Evolutionary conservation across 2,113 vertebrate species (phyloP), one percentile per base, ranked within the genome.

Genomic region (Furnarius figulus): DNA sequence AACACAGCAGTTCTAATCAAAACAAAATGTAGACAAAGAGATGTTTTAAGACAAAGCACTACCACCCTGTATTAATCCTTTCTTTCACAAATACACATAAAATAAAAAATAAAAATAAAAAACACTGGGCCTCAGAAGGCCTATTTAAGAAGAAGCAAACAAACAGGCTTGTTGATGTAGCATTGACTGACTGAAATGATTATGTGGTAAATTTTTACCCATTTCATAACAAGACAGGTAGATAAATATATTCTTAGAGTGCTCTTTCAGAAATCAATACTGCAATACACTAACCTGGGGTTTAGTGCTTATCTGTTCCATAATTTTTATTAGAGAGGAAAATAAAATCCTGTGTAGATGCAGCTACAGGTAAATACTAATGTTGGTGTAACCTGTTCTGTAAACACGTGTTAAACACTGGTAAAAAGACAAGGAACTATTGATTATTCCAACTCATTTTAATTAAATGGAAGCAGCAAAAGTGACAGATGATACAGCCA

Each of bases 231-330:
- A 94, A 40, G 80, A 77, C 78, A 89, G 90, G 75, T 58, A 89
- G 73, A 89, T 83, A 93, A 93, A 96, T 85, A 81, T 37, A 89
- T 87, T 92, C 80, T 92, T 84, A 89, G 44, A 92, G 22, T 35
- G 83, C 61, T 91, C 68, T 55, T 75, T 62, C 13, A 81, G 44
- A 92, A 95, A 94, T 94, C 95, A 86, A 92, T 96, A 94, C 49
- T 78, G 53, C 85, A 84, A 67, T 75, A 76, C 28, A 85, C 79
- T 87, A 76, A 92, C 68, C 77, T 7, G 4, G 76, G 40, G 6
- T 92, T 90, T 84, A 77, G 72, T 52, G 66, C n/a, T 95, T 90
- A 74, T 91, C 88, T 90, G 50, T 78, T 82, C 78, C 74, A 72
- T 87, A 73, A 83, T 88, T 89, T 90, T 96, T 95, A 90, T 89